Evolutionary conservation across 2,797 vertebrate species (phyloP).

Genomic region (Clamator glandarius): DNA sequence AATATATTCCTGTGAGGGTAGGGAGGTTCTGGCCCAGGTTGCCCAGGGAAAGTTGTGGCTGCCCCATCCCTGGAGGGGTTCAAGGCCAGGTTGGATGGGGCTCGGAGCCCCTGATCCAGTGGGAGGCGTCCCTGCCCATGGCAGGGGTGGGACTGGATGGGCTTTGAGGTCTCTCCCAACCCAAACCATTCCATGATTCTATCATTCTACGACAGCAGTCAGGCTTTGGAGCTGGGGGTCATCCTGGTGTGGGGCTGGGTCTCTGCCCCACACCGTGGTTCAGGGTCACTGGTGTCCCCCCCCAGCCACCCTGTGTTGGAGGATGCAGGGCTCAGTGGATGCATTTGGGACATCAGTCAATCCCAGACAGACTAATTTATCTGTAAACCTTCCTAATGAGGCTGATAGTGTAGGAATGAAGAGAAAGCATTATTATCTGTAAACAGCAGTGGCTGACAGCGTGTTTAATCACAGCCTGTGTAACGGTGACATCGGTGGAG

Average conservation of each 20-base stretch:
- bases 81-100: too few relatives aligned
- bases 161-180: too few relatives aligned
- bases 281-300: not conserved
- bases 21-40: too few relatives aligned
- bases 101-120: too few relatives aligned
- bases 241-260: not conserved
- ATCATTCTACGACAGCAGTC: not conserved
- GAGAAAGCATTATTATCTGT: conserved; percentile 26
- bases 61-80: too few relatives aligned
- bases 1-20: too few relatives aligned
- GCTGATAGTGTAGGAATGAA: not conserved
- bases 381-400: conserved; percentile 37
- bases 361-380: not conserved
- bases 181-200: too few relatives aligned
- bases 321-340: not conserved
- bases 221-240: not conserved
- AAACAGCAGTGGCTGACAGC: conserved; percentile 27
- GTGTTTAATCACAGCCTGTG: conserved; percentile 16
- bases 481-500: not conserved
- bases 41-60: too few relatives aligned
- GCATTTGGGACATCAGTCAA: not conserved
- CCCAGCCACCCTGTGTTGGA: rapidly evolving
- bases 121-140: too few relatives aligned
- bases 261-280: too few relatives aligned
- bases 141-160: too few relatives aligned